Evolutionary conservation across 2,113 vertebrate species (phyloP), one percentile per base, ranked within the genome.

Genomic region (Echinops telfairi): DNA sequence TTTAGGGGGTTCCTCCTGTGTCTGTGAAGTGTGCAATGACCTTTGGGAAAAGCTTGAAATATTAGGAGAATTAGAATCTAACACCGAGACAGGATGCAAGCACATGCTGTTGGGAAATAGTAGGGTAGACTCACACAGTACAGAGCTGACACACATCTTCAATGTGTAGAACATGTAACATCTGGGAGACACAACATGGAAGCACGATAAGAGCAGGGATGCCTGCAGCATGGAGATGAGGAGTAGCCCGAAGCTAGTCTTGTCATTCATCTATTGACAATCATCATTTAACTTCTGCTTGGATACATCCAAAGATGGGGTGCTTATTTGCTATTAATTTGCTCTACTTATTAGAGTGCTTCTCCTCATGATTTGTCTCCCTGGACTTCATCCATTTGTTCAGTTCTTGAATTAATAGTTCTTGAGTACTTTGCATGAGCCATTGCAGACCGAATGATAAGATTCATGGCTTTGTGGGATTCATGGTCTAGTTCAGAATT

Each of bases 201-300:
- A 22, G 60, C 60, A 23, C 6, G 4, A 16, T 62, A 62, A 62
- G 12, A 62, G 16, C 11, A 62, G 60, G 22, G 16, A 62, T 62
- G 60, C 60, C 60, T 22, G 60, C 40, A 22, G 75, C 57, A 80
- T 43, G 64, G 78, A 76, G 57, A 6, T 31, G 80, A 27, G 58
- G 88, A 82, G 25, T 80, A 85, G 71, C 82, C 87, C 38, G 70
- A 20, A 36, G 20, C 7, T 23, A 43, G 79, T 23, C 5, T 83
- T 77, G 88, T 71, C 38, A 38, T 36, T 92, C 25, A 75, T 19
- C 73, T 85, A 58, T 31, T 58, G 38, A 89, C 91, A 83, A 78
- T 36, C 14, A 31, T 85, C 33, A 33, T 70, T 83, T 66, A n/a
- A 33, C 20, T 22, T 71, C 19, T 43, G 10, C 40, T 31, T 64